These are phyloP conservation scores for Vesta saturnalis DNA, from an alignment of 2,888 invertebrate genomes.

Conservation along the genomic window DNA sequence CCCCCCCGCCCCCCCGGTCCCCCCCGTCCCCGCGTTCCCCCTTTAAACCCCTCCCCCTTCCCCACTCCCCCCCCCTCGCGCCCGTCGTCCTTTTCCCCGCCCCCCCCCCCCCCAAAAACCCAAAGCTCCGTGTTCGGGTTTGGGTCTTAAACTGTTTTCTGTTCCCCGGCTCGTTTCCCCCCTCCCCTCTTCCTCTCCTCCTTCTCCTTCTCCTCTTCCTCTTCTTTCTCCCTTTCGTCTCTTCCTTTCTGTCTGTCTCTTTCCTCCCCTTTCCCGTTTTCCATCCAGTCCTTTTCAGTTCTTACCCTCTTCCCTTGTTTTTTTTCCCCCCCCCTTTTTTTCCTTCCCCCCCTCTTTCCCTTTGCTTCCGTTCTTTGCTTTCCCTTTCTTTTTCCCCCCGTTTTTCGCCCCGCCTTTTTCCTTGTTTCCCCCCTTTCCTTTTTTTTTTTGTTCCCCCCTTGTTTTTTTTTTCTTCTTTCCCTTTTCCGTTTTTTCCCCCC, in stretches of 20 bases:
- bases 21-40: background rate
- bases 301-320: background rate
- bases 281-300: background rate
- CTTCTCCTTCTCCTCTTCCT: background rate
- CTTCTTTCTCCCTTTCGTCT: background rate
- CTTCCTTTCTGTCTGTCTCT: background rate
- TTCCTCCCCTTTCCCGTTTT: background rate
- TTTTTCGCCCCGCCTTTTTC: background rate
- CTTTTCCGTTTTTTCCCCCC: background rate
- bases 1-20: background rate
- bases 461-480: background rate
- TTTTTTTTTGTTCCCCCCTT: background rate
- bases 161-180: background rate
- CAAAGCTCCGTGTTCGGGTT: too few species aligned
- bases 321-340: background rate
- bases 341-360: background rate
- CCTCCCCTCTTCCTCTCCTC: background rate
- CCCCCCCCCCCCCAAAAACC: background rate
- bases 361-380: background rate
- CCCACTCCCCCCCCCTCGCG: background rate
- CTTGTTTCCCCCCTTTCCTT: background rate
- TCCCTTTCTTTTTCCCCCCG: background rate
- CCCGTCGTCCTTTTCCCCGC: background rate
- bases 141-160: background rate
- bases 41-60: background rate